Base-by-base conservation (phyloP, 2,113 vertebrate species). In the Egretta garzetta region DNA sequence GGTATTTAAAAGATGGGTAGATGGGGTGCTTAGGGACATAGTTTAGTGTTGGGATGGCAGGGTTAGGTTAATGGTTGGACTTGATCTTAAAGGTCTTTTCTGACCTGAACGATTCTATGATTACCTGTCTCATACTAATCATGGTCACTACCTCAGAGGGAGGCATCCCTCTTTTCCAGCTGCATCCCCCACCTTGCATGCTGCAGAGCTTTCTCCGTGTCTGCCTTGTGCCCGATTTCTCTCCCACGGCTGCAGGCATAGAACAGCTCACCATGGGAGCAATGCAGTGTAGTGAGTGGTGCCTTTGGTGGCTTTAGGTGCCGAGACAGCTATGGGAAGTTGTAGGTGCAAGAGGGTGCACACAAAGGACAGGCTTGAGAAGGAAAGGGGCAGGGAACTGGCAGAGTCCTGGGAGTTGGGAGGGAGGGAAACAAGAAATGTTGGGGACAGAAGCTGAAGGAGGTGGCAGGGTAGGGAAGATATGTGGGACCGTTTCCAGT, bases 181-280 rank as follows among this genome's bases (percentile, higher is more conserved):
- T 26, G 27, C 39, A 18, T 49, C 13, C 64, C 8, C 32, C 10
- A 11, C 30, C 20, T 47, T n/a, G 43, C 62, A 35, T 30, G 41
- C 63, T 18, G 7, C 56, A 27, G 24, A 72, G 35, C 19, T 88
- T 85, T 68, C 20, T 12, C 45, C 0, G 0, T 2, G 0, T 39
- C 22, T 74, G 23, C 32, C 53, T 68, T 32, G 24, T 22, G 53
- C 49, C 26, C 43, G 1, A 0, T 60, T 86, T 84, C 58, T 73
- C n/a, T 41, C 19, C 17, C n/a, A 16, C 16, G 33, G 37, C n/a
- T 83, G 26, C 19, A 53, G 27, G 12, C 30, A 17, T 35, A 24
- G 37, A 75, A 45, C 35, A 45, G 19, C n/a, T 86, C 32, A 14
- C 0, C 0, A 33, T 67, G 52, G 18, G 35, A 67, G 19, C 43